phyloP scores from a whole-genome alignment of 2,888 invertebrate species.

The Mesorhabditis belari region DNA sequence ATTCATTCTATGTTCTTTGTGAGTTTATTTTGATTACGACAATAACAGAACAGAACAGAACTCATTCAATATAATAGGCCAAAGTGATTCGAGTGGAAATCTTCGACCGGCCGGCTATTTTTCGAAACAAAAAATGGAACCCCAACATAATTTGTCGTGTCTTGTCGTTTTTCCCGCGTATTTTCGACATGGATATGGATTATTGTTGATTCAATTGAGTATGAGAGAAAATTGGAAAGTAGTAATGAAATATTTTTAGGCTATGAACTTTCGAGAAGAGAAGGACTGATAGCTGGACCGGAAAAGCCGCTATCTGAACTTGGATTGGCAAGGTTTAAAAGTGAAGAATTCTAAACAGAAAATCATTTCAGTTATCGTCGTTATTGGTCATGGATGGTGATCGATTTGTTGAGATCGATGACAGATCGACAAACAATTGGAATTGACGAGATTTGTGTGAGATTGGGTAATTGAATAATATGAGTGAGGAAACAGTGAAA shows the following conservation, averaged over 20 bases:
- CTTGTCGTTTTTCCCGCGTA: constrained; percentile 5
- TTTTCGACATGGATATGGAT: constrained; percentile 4
- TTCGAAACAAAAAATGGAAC: constrained; percentile 1
- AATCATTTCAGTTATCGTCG: background rate
- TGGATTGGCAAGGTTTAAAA: constrained; percentile 2
- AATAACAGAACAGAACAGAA: too few relatives aligned
- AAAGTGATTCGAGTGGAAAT: background rate
- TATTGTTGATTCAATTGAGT: constrained; percentile 6
- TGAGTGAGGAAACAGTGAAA: too few relatives aligned
- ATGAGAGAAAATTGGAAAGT: background rate
- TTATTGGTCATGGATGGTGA: background rate
- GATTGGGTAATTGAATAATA: too few relatives aligned
- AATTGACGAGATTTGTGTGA: background rate
- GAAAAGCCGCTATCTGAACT: constrained; percentile 7
- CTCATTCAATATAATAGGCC: background rate
- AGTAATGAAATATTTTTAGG: constrained; percentile 3
- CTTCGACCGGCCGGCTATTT: constrained; percentile 3
- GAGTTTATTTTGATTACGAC: background rate
- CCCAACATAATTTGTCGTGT: constrained; percentile 3
- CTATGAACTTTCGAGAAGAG: constrained; percentile 3
- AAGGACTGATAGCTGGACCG: constrained; percentile 5
- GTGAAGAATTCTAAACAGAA: background rate
- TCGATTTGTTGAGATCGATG: background rate
- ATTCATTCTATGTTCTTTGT: constrained; percentile 6
- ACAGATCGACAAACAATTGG: background rate